A percentile compares a stretch with the other conserved stretches of the same genome.
phyloP scores from a whole-genome alignment of 37 sponge, comb jelly and placozoan species.

The Oopsacas minuta region DNA sequence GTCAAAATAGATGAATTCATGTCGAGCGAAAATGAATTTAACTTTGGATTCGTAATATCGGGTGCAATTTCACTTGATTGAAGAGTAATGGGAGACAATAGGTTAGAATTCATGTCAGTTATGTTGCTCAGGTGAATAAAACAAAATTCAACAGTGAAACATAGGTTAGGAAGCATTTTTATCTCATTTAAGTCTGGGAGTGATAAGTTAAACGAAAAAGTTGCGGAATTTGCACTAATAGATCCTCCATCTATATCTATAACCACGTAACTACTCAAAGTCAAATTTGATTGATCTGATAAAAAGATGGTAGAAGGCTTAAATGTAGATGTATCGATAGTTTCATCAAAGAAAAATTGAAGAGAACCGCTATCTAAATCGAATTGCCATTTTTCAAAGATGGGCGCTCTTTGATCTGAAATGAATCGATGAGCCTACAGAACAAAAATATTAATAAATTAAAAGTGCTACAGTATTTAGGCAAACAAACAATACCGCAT shows the following conservation, averaged over 20 bases:
- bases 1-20: background rate
- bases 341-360: slow-evolving; percentile 43
- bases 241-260: background rate
- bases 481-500: no score
- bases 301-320: background rate
- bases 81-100: slow-evolving; percentile 20
- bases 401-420: slow-evolving; percentile 71
- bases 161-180: slow-evolving; percentile 37
- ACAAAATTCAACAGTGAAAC: slow-evolving; percentile 27
- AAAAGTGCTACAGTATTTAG: no score
- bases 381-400: slow-evolving; percentile 20
- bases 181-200: slow-evolving; percentile 54
- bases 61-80: slow-evolving; percentile 1
- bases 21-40: background rate
- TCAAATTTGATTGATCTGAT: background rate
- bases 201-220: background rate
- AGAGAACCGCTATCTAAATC: slow-evolving; percentile 51
- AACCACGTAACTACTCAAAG: background rate
- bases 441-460: background rate
- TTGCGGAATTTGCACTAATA: background rate
- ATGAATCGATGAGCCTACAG: slow-evolving; percentile 9
- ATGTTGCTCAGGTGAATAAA: slow-evolving; percentile 49
- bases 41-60: slow-evolving; percentile 33
- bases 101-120: slow-evolving; percentile 48
- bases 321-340: slow-evolving; percentile 31